Percentiles rank a stretch among this genome's conserved stretches.
phyloP scores from a whole-genome alignment of 2,888 invertebrate species.

The Griposia aprilina region DNA sequence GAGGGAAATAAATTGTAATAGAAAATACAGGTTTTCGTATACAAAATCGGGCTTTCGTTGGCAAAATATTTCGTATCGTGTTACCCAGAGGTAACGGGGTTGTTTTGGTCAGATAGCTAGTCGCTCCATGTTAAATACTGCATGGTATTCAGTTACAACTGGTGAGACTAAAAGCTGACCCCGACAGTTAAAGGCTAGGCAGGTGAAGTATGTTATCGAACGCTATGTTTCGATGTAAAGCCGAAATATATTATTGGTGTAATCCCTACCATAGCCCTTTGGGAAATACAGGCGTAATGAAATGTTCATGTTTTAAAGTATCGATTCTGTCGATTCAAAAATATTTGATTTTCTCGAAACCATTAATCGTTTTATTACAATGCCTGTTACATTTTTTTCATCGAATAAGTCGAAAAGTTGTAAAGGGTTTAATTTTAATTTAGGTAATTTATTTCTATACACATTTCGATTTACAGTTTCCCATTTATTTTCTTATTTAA shows the following conservation, averaged over 20 bases:
- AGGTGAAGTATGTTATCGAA: background rate
- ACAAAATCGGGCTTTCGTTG: background rate
- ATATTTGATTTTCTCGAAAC: background rate
- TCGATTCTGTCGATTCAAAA: background rate
- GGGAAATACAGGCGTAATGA: no score
- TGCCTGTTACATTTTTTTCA: background rate
- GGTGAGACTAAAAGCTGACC: background rate
- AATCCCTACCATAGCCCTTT: no score
- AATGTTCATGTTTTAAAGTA: background rate
- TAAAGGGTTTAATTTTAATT: background rate
- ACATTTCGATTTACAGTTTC: background rate
- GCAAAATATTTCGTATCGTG: background rate
- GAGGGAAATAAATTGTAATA: conserved; percentile 2
- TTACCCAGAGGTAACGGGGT: background rate
- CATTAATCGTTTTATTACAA: background rate
- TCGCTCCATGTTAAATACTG: background rate
- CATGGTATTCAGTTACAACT: background rate
- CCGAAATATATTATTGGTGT: no score
- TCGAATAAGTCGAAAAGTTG: background rate
- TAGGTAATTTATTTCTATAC: background rate
- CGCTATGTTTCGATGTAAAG: no score
- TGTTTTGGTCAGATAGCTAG: background rate
- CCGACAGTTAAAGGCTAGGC: background rate
- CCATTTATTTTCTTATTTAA: background rate
- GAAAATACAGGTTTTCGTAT: background rate